Evolutionary conservation across 1,140 invertebrate species (phyloP).

Genomic region (Rhopalosiphum maidis): DNA sequence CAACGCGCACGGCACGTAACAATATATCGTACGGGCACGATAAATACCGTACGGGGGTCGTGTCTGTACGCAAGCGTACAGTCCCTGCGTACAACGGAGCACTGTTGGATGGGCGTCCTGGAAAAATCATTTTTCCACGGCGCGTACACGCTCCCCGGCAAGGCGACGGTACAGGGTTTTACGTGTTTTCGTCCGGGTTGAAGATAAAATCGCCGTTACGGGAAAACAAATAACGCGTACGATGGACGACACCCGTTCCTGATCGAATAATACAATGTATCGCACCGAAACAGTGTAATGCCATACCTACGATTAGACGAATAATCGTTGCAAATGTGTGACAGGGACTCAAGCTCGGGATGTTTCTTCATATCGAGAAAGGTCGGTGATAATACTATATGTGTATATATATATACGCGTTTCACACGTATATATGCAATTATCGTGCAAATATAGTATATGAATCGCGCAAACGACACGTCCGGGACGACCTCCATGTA

Average conservation of each 20-base stretch:
- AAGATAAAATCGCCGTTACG: background rate
- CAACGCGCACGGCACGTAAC: background rate
- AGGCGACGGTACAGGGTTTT: conserved; percentile 24
- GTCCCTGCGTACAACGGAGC: conserved; percentile 5
- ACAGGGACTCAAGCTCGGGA: conserved; percentile 60
- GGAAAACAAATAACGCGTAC: background rate
- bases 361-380: conserved; percentile 61
- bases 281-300: background rate
- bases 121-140: conserved; percentile 56
- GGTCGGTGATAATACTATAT: conserved; percentile 58
- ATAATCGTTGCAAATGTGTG: conserved; percentile 59
- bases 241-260: no score
- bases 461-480: background rate
- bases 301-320: background rate
- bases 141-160: conserved; percentile 42
- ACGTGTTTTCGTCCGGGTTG: background rate
- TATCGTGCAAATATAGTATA: background rate
- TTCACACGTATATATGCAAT: background rate
- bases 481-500: no score
- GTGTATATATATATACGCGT: background rate
- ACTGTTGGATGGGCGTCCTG: conserved; percentile 53
- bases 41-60: conserved; percentile 51
- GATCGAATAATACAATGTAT: background rate
- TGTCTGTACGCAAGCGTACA: conserved; percentile 47
- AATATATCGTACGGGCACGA: conserved; percentile 33